Percentiles rank a stretch among this genome's conserved stretches.
Conservation (phyloP, 2,888 invertebrate species). For the Saturnia japonica region DNA sequence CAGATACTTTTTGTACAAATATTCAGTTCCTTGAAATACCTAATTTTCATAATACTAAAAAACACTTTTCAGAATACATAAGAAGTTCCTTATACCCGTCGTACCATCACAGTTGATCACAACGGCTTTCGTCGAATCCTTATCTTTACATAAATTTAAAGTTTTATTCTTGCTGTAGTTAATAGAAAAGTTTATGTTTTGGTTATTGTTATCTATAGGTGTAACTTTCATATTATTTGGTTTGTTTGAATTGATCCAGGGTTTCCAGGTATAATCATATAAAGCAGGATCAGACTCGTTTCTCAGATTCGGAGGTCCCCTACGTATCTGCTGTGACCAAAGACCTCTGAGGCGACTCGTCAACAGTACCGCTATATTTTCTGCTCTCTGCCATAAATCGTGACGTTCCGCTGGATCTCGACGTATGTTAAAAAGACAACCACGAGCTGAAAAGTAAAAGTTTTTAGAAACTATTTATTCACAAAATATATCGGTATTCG, state of each 20-base stretch:
- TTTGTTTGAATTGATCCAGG: slow-evolving; percentile 71
- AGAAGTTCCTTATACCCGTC: slow-evolving; percentile 61
- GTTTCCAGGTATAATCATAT: slow-evolving; percentile 87
- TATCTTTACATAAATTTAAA: slow-evolving; percentile 23
- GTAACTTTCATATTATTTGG: slow-evolving; percentile 23
- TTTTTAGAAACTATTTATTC: neutral
- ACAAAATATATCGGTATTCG: neutral
- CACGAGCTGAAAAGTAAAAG: slow-evolving; percentile 69
- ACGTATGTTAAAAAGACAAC: slow-evolving; percentile 89
- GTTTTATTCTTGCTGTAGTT: slow-evolving; percentile 39
- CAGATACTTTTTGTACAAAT: neutral
- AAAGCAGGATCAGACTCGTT: slow-evolving; percentile 85
- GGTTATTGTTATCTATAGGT: slow-evolving; percentile 30
- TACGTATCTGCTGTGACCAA: slow-evolving; percentile 74
- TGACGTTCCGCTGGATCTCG: slow-evolving; percentile 91
- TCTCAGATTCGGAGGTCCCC: slow-evolving; percentile 70
- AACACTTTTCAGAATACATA: slow-evolving; percentile 65
- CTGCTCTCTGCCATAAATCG: slow-evolving; percentile 82
- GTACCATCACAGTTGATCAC: slow-evolving; percentile 57
- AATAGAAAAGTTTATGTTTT: slow-evolving; percentile 41
- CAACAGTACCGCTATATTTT: slow-evolving; percentile 69
- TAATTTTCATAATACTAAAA: slow-evolving; percentile 42
- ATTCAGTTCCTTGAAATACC: neutral
- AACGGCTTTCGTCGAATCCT: slow-evolving; percentile 44
- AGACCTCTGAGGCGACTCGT: slow-evolving; percentile 66